Evolutionary conservation across 2,888 invertebrate genomes (phyloP).

Genomic region (Xanthorhoe designata): DNA sequence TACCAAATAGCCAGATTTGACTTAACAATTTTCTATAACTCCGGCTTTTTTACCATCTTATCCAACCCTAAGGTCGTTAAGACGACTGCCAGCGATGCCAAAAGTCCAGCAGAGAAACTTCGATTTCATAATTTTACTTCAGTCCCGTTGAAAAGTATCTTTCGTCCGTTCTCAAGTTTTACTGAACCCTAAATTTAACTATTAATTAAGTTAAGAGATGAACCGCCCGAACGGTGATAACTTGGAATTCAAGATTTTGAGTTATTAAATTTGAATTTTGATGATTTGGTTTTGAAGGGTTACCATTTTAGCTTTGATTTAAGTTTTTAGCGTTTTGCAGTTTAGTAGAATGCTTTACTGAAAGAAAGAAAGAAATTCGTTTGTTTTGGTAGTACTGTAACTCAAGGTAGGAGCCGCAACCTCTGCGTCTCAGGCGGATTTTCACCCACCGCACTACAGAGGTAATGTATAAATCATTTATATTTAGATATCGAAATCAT

Average conservation of each 20-base stretch:
- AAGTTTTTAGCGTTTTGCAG: not conserved
- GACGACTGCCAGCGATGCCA: constrained; percentile 35
- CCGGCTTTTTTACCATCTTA: not conserved
- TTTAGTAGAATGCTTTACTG: too few relatives aligned
- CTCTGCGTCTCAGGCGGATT: too few relatives aligned
- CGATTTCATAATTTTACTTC: constrained; percentile 39
- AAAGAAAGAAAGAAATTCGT: too few relatives aligned
- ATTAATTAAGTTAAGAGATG: constrained; percentile 35
- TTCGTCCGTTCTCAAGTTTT: constrained; percentile 24
- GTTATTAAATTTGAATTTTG: constrained; percentile 18
- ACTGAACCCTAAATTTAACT: constrained; percentile 31
- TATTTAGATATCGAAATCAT: too few relatives aligned
- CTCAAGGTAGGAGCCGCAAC: too few relatives aligned
- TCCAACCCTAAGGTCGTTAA: constrained; percentile 31
- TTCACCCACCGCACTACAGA: too few relatives aligned
- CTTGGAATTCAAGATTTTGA: constrained; percentile 17
- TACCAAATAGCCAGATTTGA: too few relatives aligned
- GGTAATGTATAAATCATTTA: too few relatives aligned
- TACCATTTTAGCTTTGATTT: not conserved
- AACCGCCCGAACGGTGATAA: constrained; percentile 24
- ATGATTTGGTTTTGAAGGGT: constrained; percentile 11
- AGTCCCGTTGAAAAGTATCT: constrained; percentile 36
- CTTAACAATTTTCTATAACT: not conserved
- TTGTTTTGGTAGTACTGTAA: too few relatives aligned
- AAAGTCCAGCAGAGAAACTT: constrained; percentile 37